A percentile compares a stretch with the other conserved stretches of the same genome.
phyloP scores from a whole-genome alignment of 2,113 vertebrate species.

The Pluvianellus socialis region DNA sequence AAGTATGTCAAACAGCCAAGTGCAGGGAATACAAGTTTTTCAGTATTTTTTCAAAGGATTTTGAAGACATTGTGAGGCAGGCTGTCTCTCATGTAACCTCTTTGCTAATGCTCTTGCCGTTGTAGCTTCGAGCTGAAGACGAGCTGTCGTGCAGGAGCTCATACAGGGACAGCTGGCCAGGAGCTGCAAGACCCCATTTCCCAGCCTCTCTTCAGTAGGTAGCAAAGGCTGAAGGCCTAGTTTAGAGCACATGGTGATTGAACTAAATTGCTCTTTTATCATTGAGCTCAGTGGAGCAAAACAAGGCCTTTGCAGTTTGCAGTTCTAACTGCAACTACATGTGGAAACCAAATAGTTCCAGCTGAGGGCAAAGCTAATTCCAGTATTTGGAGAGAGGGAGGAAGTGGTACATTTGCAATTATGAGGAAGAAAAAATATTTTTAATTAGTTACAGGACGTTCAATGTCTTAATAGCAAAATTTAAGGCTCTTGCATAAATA shows the following conservation, averaged over 20 bases:
- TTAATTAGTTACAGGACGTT: not conserved
- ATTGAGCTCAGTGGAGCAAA: not conserved
- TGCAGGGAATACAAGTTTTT: not conserved
- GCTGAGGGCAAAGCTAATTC: not conserved
- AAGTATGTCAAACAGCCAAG: not conserved
- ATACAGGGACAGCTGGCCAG: not conserved
- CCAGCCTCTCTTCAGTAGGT: not conserved
- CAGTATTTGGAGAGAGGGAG: not conserved
- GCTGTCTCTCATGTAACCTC: not conserved
- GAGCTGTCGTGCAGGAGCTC: not conserved
- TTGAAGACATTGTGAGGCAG: not conserved
- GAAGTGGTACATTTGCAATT: not conserved
- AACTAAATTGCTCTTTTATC: not conserved
- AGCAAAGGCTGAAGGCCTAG: not conserved
- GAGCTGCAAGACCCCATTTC: not conserved
- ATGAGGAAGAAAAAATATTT: not conserved
- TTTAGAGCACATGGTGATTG: not conserved
- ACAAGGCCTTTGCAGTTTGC: not conserved
- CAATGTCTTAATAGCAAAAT: not conserved
- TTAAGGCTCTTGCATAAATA: not conserved
- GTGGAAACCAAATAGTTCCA: not conserved
- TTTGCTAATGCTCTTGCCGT: not conserved
- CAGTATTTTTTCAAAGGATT: not conserved
- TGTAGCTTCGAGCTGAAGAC: not conserved
- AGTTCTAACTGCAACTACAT: not conserved